phyloP scores from a whole-genome alignment of 2,797 vertebrate genomes.

The Antennarius maculatus region DNA sequence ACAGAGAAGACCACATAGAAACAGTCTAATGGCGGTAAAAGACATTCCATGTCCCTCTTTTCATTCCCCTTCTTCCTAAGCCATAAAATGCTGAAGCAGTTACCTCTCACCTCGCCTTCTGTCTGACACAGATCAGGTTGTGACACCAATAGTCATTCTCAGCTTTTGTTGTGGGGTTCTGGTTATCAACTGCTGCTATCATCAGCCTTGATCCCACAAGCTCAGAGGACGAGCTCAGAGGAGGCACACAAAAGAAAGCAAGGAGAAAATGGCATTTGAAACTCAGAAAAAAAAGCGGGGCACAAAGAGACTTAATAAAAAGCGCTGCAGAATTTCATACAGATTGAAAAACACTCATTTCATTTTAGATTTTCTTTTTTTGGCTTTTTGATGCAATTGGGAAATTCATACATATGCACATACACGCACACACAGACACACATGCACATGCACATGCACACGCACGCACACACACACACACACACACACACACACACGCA shows the following conservation, averaged over 20 bases:
- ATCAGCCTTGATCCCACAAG: conserved; percentile 36
- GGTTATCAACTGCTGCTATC: conserved; percentile 37
- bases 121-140: conserved; percentile 60
- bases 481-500: too few species aligned
- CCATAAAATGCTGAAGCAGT: conserved; percentile 55
- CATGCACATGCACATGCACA: too few species aligned
- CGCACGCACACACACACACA: too few species aligned
- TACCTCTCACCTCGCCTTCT: conserved; percentile 60
- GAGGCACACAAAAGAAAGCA: conserved; percentile 37
- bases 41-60: conserved; percentile 1
- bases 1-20: conserved; percentile 1
- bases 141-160: conserved; percentile 38
- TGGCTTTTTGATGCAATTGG: conserved; percentile 48
- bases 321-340: conserved; percentile 41
- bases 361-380: conserved; percentile 46
- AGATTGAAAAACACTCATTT: conserved; percentile 52
- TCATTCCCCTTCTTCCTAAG: conserved; percentile 51
- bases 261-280: conserved; percentile 50
- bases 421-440: too few species aligned
- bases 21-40: conserved; percentile 20
- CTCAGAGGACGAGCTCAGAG: conserved; percentile 34
- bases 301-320: conserved; percentile 58
- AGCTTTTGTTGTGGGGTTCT: conserved; percentile 41
- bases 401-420: conserved; percentile 6
- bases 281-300: conserved; percentile 35